phyloP scores from a whole-genome alignment of 92 coral and sea anemone species.

The Porites divaricata region DNA sequence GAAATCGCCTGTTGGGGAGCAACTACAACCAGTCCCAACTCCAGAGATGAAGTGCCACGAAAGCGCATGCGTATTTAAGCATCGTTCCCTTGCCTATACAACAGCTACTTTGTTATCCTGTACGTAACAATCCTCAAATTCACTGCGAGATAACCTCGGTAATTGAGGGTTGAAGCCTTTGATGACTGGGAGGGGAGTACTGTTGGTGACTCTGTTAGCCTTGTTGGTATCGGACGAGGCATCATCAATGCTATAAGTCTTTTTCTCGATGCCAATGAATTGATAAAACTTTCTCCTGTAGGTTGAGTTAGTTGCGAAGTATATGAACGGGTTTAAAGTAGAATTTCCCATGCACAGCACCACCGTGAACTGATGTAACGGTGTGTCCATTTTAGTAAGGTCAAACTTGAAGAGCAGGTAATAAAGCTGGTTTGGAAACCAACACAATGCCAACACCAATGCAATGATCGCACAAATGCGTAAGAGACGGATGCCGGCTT shows the following conservation, averaged over 20 bases:
- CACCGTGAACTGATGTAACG: constrained; percentile 74
- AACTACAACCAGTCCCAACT: not conserved
- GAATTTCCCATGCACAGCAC: constrained; percentile 81
- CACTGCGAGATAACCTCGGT: not conserved
- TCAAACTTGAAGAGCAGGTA: constrained; percentile 84
- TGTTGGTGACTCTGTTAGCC: constrained; percentile 8
- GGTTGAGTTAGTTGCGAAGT: constrained; percentile 66
- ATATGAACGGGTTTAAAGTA: constrained; percentile 79
- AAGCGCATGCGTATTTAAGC: not conserved
- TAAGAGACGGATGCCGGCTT: constrained; percentile 73
- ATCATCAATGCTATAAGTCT: not conserved
- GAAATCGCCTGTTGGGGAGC: too few species aligned
- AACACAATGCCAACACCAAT: constrained; percentile 62
- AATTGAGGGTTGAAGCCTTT: not conserved
- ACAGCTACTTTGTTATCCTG: not conserved
- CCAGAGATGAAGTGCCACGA: not conserved
- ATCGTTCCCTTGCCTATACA: not conserved
- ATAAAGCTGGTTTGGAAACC: constrained; percentile 87
- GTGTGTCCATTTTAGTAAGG: constrained; percentile 65
- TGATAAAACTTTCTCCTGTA: constrained; percentile 52
- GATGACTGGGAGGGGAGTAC: not conserved
- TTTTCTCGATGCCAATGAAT: constrained; percentile 11
- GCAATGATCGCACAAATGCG: constrained; percentile 84
- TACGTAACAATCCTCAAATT: not conserved
- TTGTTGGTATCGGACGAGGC: constrained; percentile 1